Evolutionary conservation across 1,140 invertebrate species (phyloP).

Genomic region (Hypothenemus hampei): DNA sequence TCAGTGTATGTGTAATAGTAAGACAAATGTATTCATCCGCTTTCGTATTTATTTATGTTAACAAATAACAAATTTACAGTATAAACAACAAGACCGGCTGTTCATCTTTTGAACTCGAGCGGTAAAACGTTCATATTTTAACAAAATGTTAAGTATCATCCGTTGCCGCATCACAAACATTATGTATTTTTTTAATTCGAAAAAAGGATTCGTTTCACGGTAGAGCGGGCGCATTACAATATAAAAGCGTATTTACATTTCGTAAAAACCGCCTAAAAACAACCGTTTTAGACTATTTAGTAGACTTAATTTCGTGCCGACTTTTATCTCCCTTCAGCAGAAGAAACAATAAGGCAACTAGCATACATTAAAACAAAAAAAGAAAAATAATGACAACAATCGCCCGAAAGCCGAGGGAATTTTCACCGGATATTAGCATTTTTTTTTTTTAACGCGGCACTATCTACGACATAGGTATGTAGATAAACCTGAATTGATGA

Average conservation of each 20-base stretch:
- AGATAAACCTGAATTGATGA: slow-evolving; percentile 16
- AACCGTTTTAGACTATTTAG: slow-evolving; percentile 24
- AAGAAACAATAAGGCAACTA: slow-evolving; percentile 18
- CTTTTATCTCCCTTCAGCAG: slow-evolving; percentile 16
- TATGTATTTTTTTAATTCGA: too few species aligned
- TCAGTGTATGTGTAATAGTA: too few species aligned
- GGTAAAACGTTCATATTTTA: too few species aligned
- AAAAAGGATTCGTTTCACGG: slow-evolving; percentile 25
- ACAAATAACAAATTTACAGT: too few species aligned
- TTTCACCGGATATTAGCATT: slow-evolving; percentile 27
- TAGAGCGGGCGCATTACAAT: slow-evolving; percentile 26
- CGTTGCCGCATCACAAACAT: too few species aligned
- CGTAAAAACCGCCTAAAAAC: slow-evolving; percentile 24
- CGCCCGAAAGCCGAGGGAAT: too few species aligned
- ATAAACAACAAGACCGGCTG: too few species aligned
- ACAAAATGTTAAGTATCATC: too few species aligned
- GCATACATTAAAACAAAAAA: slow-evolving; percentile 19
- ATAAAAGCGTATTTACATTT: slow-evolving; percentile 26
- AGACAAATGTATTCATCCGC: too few species aligned
- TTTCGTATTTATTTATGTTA: too few species aligned
- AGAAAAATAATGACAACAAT: slow-evolving; percentile 20
- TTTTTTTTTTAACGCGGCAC: slow-evolving; percentile 9
- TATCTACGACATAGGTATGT: not conserved
- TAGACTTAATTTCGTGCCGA: slow-evolving; percentile 13
- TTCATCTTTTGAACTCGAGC: too few species aligned